Conservation (phyloP, 1,140 invertebrate genomes). For the Drosophila ananassae region DNA sequence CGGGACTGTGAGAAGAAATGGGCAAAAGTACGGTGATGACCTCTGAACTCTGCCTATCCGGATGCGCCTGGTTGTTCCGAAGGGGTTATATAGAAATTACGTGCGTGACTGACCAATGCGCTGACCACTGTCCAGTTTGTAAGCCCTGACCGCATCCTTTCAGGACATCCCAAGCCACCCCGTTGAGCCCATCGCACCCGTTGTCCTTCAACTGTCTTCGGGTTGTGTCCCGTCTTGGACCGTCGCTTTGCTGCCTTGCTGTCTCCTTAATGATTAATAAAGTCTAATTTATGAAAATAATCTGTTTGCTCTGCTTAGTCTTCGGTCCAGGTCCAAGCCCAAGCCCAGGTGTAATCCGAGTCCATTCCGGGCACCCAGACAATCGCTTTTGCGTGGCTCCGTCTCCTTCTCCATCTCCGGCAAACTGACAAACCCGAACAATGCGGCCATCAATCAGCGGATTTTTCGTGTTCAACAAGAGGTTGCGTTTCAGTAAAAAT, state of each 20-base stretch:
- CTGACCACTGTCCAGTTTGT: slow-evolving; percentile 77
- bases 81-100: slow-evolving; percentile 63
- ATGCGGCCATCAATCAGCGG: slow-evolving; percentile 73
- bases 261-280: slow-evolving; percentile 81
- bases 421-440: slow-evolving; percentile 62
- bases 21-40: slow-evolving; percentile 79
- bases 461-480: slow-evolving; percentile 49
- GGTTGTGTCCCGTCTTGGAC: slow-evolving; percentile 16
- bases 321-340: slow-evolving; percentile 11
- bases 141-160: slow-evolving; percentile 62
- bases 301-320: slow-evolving; percentile 65
- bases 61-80: slow-evolving; percentile 44
- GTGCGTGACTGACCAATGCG: slow-evolving; percentile 79
- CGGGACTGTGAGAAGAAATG: slow-evolving; percentile 76
- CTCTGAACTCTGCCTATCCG: slow-evolving; percentile 76
- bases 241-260: slow-evolving; percentile 24
- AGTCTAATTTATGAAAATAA: slow-evolving; percentile 83
- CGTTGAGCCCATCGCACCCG: slow-evolving; percentile 49
- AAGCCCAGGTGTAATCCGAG: slow-evolving; percentile 72
- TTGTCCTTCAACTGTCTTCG: slow-evolving; percentile 66
- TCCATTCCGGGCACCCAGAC: slow-evolving; percentile 29
- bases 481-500: slow-evolving; percentile 43
- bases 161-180: slow-evolving; percentile 41
- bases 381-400: slow-evolving; percentile 53
- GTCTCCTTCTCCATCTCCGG: slow-evolving; percentile 8